These are phyloP conservation scores for Thalassarche chlororhynchos DNA, from an alignment of 2,113 vertebrate genomes.

Conservation along the genomic window DNA sequence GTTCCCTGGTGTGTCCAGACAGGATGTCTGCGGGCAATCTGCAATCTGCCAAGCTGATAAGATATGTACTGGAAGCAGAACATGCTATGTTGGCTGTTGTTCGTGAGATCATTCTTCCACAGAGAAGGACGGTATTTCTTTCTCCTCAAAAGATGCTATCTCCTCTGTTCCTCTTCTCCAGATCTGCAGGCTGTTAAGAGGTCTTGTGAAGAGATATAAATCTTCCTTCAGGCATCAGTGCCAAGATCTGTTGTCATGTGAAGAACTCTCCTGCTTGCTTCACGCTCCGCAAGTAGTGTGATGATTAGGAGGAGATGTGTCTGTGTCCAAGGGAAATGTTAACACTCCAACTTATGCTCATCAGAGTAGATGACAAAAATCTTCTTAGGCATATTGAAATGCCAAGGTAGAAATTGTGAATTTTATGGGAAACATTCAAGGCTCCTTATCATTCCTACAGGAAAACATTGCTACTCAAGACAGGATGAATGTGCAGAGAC, in stretches of 20 bases:
- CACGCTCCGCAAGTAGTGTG: not conserved
- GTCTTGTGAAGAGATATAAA: not conserved
- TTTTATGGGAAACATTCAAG: not conserved
- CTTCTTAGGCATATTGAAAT: not conserved
- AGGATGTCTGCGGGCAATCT: slow-evolving; percentile 25
- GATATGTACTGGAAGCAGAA: slow-evolving; percentile 4
- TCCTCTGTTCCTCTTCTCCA: not conserved
- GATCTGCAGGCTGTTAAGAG: not conserved
- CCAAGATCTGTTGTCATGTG: not conserved
- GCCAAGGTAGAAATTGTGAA: not conserved
- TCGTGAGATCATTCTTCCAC: not conserved
- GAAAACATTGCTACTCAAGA: not conserved
- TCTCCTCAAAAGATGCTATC: not conserved
- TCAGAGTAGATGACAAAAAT: not conserved
- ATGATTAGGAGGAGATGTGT: not conserved
- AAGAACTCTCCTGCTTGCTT: not conserved
- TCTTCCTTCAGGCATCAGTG: not conserved
- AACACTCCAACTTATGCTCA: not conserved
- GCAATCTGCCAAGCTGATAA: slow-evolving; percentile 6
- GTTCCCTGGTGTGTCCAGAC: slow-evolving; percentile 4
- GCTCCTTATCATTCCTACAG: not conserved
- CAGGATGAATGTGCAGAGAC: not conserved
- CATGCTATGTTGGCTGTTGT: not conserved
- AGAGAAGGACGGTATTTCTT: not conserved
- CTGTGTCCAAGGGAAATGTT: not conserved